phyloP scores from a whole-genome alignment of 2,888 invertebrate species.

The Lumbricus terrestris region DNA sequence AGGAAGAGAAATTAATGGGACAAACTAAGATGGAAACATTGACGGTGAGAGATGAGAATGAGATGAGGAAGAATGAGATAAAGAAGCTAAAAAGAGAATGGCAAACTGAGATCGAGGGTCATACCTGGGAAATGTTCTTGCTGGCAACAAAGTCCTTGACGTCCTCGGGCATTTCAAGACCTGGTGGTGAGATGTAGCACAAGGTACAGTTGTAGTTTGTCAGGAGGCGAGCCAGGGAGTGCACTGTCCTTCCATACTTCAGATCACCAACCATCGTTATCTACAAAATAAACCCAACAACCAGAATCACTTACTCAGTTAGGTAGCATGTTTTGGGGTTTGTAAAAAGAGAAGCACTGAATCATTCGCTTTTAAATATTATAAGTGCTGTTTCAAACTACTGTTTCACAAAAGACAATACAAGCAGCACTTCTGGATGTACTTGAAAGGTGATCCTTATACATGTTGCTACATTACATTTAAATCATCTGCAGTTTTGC shows the following conservation, averaged over 20 bases:
- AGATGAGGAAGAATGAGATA: neutral
- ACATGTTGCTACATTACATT: too few relatives aligned
- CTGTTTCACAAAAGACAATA: neutral
- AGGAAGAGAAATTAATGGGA: neutral
- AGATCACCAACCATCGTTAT: constrained; percentile 98
- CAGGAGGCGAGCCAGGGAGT: constrained; percentile 88
- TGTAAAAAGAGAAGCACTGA: neutral
- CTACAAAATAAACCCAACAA: constrained; percentile 43
- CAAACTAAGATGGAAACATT: neutral
- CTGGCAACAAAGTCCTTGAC: constrained; percentile 76
- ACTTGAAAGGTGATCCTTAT: too few relatives aligned
- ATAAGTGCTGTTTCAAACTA: neutral
- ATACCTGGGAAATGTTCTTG: constrained; percentile 76
- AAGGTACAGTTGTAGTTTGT: constrained; percentile 91
- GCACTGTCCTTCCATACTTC: constrained; percentile 95
- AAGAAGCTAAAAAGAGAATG: neutral
- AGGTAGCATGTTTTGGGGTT: neutral
- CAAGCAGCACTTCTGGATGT: too few relatives aligned
- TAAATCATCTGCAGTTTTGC: too few relatives aligned
- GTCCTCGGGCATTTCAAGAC: constrained; percentile 85
- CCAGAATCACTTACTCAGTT: neutral
- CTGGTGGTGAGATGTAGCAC: constrained; percentile 83
- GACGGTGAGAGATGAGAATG: neutral
- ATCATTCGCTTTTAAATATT: neutral
- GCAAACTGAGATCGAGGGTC: neutral